Conservation (phyloP, 2,113 vertebrate genomes). For the Malurus elegans region DNA sequence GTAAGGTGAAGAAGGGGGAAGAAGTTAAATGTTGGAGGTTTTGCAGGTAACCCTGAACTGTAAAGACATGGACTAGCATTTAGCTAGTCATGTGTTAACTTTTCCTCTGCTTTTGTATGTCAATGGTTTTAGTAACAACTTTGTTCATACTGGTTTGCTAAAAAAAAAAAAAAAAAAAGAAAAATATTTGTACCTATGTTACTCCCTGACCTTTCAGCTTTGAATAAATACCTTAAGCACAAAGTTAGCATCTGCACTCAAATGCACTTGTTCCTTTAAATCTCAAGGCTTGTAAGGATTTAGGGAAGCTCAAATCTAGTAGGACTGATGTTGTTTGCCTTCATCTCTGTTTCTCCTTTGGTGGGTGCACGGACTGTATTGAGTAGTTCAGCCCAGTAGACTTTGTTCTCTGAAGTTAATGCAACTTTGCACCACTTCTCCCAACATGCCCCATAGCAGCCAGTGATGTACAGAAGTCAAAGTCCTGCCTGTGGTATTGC, state of each 20-base stretch:
- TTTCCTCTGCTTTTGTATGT: neutral
- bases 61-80: neutral
- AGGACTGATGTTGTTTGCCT: neutral
- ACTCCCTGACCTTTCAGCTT: neutral
- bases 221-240: neutral
- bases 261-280: neutral
- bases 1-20: neutral
- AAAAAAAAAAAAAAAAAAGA: no score
- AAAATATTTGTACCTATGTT: neutral
- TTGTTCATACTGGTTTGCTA: neutral
- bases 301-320: neutral
- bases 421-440: neutral
- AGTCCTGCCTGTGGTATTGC: conserved; percentile 35
- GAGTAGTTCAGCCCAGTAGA: neutral
- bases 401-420: neutral
- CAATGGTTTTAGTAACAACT: neutral
- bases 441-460: neutral
- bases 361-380: neutral
- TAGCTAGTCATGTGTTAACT: neutral
- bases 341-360: neutral
- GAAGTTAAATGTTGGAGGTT: neutral
- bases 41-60: neutral
- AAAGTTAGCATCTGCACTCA: neutral
- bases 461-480: conserved; percentile 33
- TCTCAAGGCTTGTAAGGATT: neutral